Evolutionary conservation across 2,888 invertebrate genomes (phyloP), one percentile per base, ranked within the genome.

Genomic region (Trichacis sp.): DNA sequence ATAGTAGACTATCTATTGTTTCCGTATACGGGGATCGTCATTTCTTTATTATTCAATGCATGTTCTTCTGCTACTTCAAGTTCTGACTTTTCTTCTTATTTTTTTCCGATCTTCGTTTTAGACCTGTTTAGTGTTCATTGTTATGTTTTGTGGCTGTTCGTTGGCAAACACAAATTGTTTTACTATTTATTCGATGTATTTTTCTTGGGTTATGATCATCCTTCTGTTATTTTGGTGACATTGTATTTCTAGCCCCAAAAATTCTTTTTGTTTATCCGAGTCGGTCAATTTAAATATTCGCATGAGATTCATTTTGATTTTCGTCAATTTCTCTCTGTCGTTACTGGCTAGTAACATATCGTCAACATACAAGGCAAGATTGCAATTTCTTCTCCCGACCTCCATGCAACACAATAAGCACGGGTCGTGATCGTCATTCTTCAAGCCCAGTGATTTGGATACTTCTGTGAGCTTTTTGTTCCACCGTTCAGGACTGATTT

Each of bases 401-500:
- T 6, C 52, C 29, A 40, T 4, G 52, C 43, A 30, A 52, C n/a
- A n/a, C n/a, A n/a, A 52, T 1, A 52, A 15, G 9, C 52, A 52
- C 6, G 52, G 52, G 17, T 52, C 52, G 14, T 43, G 29, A 29
- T 54, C 14, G 12, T 62, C 64, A 30, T 59, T 67, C 14, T 47
- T 54, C 19, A 64, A 59, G 8, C 56, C 68, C 11, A 65, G 45
- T 6, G 57, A 53, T 5, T 51, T 38, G 45, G 42, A 60, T 55
- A 50, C 57, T 49, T 68, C 55, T 45, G 29, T 43, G 9, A 64
- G 64, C 29, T 12, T 19, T 9, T 54, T 51, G 36, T 67, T 64
- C 57, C 60, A 67, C 12, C 46, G 14, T 42, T 60, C 63, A 1
- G 64, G 54, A 42, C 67, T 64, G 3, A 57, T 53, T 50, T 36